These are phyloP conservation scores for Gonocerus acuteangulatus DNA, from an alignment of 2,888 invertebrate species.

Conservation along the genomic window DNA sequence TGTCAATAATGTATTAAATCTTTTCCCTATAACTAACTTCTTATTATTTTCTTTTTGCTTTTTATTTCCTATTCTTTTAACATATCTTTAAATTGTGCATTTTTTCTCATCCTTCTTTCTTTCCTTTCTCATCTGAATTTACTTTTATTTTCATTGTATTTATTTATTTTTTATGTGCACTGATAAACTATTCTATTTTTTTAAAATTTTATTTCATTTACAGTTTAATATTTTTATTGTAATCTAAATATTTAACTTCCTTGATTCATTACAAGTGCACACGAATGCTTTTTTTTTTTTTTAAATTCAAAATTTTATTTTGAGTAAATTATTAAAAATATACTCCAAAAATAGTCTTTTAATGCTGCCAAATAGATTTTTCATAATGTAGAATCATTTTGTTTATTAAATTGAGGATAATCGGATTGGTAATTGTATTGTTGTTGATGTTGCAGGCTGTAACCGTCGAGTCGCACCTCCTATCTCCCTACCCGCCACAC, in stretches of 20 bases:
- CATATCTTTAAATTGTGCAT: neutral
- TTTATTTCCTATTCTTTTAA: conserved; percentile 2
- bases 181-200: neutral
- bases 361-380: too few species aligned
- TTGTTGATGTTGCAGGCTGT: conserved; percentile 56
- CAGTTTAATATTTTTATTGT: neutral
- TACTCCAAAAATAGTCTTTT: too few species aligned
- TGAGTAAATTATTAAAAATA: too few species aligned
- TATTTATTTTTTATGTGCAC: neutral
- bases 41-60: neutral
- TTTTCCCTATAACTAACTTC: conserved; percentile 11
- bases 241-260: neutral
- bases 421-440: too few species aligned
- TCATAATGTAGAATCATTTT: too few species aligned
- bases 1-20: conserved; percentile 1
- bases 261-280: too few species aligned
- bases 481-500: conserved; percentile 61
- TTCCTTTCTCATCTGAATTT: too few species aligned
- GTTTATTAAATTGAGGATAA: too few species aligned
- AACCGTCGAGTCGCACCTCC: conserved; percentile 67
- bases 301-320: too few species aligned
- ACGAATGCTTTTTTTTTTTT: too few species aligned
- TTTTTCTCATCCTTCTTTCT: conserved; percentile 3
- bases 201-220: neutral
- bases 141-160: neutral